Percentiles rank a stretch among this genome's conserved stretches.
Evolutionary conservation across 2,797 vertebrate genomes (phyloP).

Genomic region (Pogonophryne albipinna): DNA sequence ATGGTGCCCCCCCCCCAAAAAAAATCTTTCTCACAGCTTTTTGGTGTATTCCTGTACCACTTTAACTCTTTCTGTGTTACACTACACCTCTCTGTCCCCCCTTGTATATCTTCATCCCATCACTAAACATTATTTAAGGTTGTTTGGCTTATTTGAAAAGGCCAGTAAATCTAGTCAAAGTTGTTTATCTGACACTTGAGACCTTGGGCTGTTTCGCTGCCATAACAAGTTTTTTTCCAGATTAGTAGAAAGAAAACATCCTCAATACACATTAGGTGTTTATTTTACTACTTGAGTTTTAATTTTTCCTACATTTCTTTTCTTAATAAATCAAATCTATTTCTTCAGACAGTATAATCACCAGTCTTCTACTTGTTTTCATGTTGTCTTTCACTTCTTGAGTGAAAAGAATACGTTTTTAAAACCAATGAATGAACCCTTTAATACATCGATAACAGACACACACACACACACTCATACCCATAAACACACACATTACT

Average conservation of each 20-base stretch:
- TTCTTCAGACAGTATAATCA: not conserved
- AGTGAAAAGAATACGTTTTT: not conserved
- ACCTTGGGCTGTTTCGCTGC: too few relatives aligned
- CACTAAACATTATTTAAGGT: not conserved
- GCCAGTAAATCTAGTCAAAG: too few relatives aligned
- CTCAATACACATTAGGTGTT: too few relatives aligned
- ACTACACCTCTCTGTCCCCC: conserved; percentile 12
- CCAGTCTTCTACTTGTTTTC: not conserved
- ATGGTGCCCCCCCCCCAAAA: conserved; percentile 7
- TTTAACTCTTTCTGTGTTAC: conserved; percentile 44
- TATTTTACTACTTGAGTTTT: too few relatives aligned
- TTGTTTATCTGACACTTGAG: too few relatives aligned
- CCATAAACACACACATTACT: not conserved
- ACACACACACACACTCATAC: conserved; percentile 1
- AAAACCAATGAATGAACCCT: not conserved
- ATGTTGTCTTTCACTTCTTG: not conserved
- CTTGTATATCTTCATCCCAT: conserved; percentile 8
- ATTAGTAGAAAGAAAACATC: too few relatives aligned
- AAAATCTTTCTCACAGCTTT: conserved; percentile 32
- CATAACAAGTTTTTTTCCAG: too few relatives aligned
- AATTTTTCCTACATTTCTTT: too few relatives aligned
- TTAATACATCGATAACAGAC: not conserved
- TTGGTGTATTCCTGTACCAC: conserved; percentile 10
- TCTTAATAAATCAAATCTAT: too few relatives aligned
- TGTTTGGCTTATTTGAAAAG: too few relatives aligned